Evolutionary conservation across 2,113 vertebrate species (phyloP), one percentile per base, ranked within the genome.

Genomic region (Labeo rohita): DNA sequence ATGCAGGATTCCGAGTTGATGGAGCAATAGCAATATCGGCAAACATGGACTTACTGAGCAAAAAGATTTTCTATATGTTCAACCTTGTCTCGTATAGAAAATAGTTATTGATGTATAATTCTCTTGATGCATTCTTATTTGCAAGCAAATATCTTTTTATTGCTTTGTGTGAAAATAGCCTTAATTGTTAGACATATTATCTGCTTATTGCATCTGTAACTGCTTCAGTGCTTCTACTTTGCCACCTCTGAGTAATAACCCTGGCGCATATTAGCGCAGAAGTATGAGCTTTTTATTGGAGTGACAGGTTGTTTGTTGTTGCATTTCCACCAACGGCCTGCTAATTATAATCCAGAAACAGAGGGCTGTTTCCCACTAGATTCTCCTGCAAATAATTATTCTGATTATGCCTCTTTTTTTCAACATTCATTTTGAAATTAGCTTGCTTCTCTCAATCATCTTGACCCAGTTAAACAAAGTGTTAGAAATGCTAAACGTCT

Each of bases 401-500:
- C 28, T 18, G 36, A 84, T 59, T 10, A 50, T 80, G 21, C 4
- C 39, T 23, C 18, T 50, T 86, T 83, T 85, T 49, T 36, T 13
- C 34, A 4, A 49, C 21, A 7, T 79, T 74, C 16, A 50, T 47
- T 78, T 39, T 2, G 13, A 45, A 52, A 74, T 84, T 50, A 39
- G 80, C 63, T 89, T 87, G 88, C 78, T 70, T 49, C 65, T 86
- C 34, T 70, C 80, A 66, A 54, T 84, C 85, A 49, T 84, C 73
- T 89, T 89, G 85, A 81, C 88, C 88, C 82, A 89, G 85, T 89
- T 89, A 56, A 63, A 77, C 79, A 45, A 65, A 81, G 34, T 66
- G 59, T 76, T 66, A 65, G 34, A 83, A 87, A 77, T 81, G 84
- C 70, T 84, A 82, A 70, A 74, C 63, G 34, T 78, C 78, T 80